Percentiles rank a stretch among this genome's conserved stretches.
Conservation (phyloP, 2,888 invertebrate genomes). For the Drosophila limbata region DNA sequence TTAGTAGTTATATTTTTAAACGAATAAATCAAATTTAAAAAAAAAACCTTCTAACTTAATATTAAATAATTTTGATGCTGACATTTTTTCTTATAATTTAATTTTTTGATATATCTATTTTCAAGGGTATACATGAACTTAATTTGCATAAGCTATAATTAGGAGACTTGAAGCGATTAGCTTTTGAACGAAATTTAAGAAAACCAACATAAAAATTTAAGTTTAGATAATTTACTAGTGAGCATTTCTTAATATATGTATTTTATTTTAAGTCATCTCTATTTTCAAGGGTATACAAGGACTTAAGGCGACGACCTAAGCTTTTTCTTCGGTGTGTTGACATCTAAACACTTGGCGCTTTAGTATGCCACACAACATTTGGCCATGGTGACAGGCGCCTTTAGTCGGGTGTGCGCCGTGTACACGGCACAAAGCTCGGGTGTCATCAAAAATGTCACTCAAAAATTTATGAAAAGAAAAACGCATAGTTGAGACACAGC, state of each 20-base stretch:
- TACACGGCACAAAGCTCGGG: conserved; percentile 69
- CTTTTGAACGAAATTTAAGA: too few relatives aligned
- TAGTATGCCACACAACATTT: conserved; percentile 78
- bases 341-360: conserved; percentile 80
- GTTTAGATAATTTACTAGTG: too few relatives aligned
- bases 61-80: too few relatives aligned
- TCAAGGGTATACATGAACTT: conserved; percentile 1
- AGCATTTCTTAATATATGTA: too few relatives aligned
- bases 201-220: too few relatives aligned
- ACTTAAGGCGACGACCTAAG: conserved; percentile 10
- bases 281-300: conserved; percentile 33
- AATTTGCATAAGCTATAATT: too few relatives aligned
- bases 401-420: conserved; percentile 61
- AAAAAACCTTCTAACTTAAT: too few relatives aligned
- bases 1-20: too few relatives aligned
- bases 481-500: conserved; percentile 59
- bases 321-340: conserved; percentile 55
- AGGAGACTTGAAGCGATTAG: too few relatives aligned
- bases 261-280: neutral
- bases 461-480: conserved; percentile 80
- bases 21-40: too few relatives aligned
- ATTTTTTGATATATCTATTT: neutral
- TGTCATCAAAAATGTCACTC: conserved; percentile 84
- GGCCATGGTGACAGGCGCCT: conserved; percentile 81
- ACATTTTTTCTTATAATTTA: too few relatives aligned